Evolutionary conservation across 2,888 invertebrate genomes (phyloP), one percentile per base, ranked within the genome.

Genomic region (Mantis religiosa): DNA sequence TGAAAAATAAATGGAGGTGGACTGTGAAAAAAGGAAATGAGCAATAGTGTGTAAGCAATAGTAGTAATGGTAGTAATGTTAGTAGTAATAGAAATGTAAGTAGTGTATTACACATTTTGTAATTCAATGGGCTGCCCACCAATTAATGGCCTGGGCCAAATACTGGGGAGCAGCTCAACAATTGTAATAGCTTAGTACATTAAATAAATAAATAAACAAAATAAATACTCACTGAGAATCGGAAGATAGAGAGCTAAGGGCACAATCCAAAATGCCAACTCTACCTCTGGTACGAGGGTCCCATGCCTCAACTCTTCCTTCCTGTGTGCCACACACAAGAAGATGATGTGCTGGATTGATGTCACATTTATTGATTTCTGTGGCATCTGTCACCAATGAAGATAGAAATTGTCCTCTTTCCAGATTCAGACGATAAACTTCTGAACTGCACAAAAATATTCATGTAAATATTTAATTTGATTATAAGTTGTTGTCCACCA

Each of bases 301-400:
- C 98, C 98, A 99, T 6, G 98, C 98, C 93, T 99, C 99, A 0
- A 99, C 96, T 91, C 96, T 96, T 0, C 99, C 99, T 92, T 98
- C 97, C 91, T 96, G 96, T 20, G 98, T 97, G 15, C 99, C 99
- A 91, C 97, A 96, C 87, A 97, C 94, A 28, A 99, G 93, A 87
- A 99, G 94, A 91, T 99, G 96, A 94, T 99, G 99, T 88, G 96
- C 95, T 0, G 97, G 96, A 94, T 98, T 99, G 20, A 99, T 95
- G 91, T 95, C 95, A 92, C 98, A 97, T 92, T 97, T 97, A 92
- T 98, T 98, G 30, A 98, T 95, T 90, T 96, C 95, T 90, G 95
- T 95, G 25, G 97, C 96, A 90, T 96, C 96, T 4, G 98, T 96
- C 89, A 95, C 94, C 92, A 96, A 96, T 0, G 99, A 97, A 91